Evolutionary conservation across 2,888 invertebrate genomes (phyloP).

Genomic region (Yponomeuta sedellus): DNA sequence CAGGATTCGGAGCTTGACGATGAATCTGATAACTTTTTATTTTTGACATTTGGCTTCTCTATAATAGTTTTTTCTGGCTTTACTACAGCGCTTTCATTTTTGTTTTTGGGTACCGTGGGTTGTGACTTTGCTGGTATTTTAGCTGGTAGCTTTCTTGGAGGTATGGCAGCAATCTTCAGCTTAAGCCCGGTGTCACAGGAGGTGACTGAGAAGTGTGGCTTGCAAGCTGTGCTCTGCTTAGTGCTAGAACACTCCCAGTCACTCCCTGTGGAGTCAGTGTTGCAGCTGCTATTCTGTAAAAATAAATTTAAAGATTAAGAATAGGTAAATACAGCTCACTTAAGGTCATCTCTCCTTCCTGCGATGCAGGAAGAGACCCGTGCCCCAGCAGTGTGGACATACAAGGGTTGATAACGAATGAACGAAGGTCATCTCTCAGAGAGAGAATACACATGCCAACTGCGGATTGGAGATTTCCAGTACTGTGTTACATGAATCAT

Average conservation of each 20-base stretch:
- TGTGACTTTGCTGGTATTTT: slow-evolving; percentile 49
- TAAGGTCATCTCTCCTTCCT: too few relatives aligned
- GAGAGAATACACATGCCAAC: too few relatives aligned
- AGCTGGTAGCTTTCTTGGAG: slow-evolving; percentile 56
- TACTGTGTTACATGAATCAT: too few relatives aligned
- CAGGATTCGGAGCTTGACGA: slow-evolving; percentile 71
- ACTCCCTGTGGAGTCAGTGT: slow-evolving; percentile 58
- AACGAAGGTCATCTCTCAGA: too few relatives aligned
- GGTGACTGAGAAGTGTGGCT: slow-evolving; percentile 78
- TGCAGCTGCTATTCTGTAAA: slow-evolving; percentile 59
- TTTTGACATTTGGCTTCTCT: slow-evolving; percentile 28
- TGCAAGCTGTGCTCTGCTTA: slow-evolving; percentile 48
- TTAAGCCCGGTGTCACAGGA: slow-evolving; percentile 78
- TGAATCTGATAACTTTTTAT: slow-evolving; percentile 48
- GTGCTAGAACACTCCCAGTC: slow-evolving; percentile 62
- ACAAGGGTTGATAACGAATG: too few relatives aligned
- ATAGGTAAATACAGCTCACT: too few relatives aligned
- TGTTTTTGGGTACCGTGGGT: slow-evolving; percentile 51
- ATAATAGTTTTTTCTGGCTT: slow-evolving; percentile 37
- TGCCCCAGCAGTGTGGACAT: too few relatives aligned
- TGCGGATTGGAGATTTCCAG: too few relatives aligned
- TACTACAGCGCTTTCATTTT: slow-evolving; percentile 36
- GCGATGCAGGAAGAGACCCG: too few relatives aligned
- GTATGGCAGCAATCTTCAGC: slow-evolving; percentile 78
- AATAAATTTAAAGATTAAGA: too few relatives aligned